phyloP scores from a whole-genome alignment of 1,140 invertebrate species.

The Cotesia chilonis region DNA sequence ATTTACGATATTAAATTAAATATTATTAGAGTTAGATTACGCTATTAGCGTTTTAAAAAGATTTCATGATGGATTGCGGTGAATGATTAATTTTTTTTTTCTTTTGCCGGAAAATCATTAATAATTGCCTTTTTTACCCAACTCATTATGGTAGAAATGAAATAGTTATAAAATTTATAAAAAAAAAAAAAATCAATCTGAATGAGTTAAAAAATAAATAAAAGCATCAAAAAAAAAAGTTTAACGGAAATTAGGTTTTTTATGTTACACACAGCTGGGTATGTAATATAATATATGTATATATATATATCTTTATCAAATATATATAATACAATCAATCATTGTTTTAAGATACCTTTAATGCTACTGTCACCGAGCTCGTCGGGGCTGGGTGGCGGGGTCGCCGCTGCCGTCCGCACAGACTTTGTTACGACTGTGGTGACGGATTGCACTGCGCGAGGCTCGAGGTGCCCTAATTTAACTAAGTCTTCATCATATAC shows the following conservation, averaged over 20 bases:
- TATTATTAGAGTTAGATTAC: neutral
- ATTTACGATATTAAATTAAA: conserved; percentile 19
- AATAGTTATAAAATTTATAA: neutral
- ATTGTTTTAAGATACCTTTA: conserved; percentile 65
- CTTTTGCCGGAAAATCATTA: neutral
- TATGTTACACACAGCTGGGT: conserved; percentile 67
- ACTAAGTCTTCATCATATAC: conserved; percentile 51
- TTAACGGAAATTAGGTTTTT: conserved; percentile 41
- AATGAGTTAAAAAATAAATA: conserved; percentile 22
- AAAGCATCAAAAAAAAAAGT: conserved; percentile 30
- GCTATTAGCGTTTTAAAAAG: no score
- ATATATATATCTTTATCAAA: no score
- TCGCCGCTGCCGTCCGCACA: conserved; percentile 63
- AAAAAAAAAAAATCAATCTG: neutral
- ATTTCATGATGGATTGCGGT: no score
- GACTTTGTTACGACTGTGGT: conserved; percentile 66
- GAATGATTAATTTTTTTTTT: conserved; percentile 3
- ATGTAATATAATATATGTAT: conserved; percentile 60
- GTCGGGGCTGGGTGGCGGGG: conserved; percentile 65
- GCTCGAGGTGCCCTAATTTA: conserved; percentile 60
- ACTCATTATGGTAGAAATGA: conserved; percentile 9
- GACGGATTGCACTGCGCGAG: conserved; percentile 63
- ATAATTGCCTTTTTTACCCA: neutral
- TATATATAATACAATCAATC: conserved; percentile 62
- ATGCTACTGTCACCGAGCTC: conserved; percentile 66